These are phyloP conservation scores for Pardalotus punctatus DNA, from an alignment of 2,113 vertebrate genomes.

Conservation along the genomic window DNA sequence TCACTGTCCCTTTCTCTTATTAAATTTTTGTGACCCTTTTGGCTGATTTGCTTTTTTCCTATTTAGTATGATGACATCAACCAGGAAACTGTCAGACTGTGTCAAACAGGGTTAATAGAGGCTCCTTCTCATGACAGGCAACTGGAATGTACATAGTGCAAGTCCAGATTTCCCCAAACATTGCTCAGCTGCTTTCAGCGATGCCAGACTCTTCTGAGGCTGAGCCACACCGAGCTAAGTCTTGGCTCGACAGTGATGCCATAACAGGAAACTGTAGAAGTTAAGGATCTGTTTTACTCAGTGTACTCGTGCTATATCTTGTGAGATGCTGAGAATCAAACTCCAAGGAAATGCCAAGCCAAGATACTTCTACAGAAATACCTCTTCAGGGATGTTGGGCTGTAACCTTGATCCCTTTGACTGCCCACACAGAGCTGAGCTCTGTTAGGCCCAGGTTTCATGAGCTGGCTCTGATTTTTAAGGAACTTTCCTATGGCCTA, in stretches of 20 bases:
- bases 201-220: neutral
- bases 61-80: neutral
- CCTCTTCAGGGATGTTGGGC: neutral
- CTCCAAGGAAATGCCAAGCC: neutral
- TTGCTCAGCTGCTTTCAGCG: neutral
- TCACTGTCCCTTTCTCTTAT: neutral
- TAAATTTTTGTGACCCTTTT: neutral
- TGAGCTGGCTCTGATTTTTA: neutral
- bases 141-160: neutral
- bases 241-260: neutral
- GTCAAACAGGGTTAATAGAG: neutral
- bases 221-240: neutral
- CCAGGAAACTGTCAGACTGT: neutral
- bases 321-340: neutral
- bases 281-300: neutral
- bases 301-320: accelerated
- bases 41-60: neutral
- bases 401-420: neutral
- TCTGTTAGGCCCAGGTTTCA: neutral
- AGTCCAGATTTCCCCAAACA: neutral
- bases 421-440: neutral
- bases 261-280: neutral
- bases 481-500: neutral
- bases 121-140: neutral
- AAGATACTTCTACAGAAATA: neutral